Percentiles rank a stretch among this genome's conserved stretches.
phyloP scores from a whole-genome alignment of 2,113 vertebrate species.

The Malaclemys terrapin region DNA sequence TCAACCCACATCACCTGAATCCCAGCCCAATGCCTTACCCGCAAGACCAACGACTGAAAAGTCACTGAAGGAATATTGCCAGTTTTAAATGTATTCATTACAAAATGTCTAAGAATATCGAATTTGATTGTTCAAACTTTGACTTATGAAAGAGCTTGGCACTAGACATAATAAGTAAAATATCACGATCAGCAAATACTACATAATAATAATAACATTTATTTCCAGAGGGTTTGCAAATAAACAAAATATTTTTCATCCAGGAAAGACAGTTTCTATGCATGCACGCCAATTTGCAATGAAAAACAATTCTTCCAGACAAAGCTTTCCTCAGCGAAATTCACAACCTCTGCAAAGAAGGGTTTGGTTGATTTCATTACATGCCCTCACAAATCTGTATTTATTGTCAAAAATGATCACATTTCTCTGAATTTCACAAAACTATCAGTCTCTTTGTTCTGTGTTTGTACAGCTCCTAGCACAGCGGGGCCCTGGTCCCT shows the following conservation, averaged over 20 bases:
- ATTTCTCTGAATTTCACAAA: conserved; percentile 47
- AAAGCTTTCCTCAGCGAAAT: conserved; percentile 32
- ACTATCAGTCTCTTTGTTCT: background rate
- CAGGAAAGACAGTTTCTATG: conserved; percentile 62
- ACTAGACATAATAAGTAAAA: conserved; percentile 56
- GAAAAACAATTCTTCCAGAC: conserved; percentile 35
- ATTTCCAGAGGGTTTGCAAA: conserved; percentile 62
- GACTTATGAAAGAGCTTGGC: conserved; percentile 69
- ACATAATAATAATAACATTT: conserved; percentile 61
- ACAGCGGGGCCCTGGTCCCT: background rate
- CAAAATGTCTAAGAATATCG: conserved; percentile 44
- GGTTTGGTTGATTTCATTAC: background rate
- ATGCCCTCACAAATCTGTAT: background rate
- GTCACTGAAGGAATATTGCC: conserved; percentile 34
- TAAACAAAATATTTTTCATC: conserved; percentile 71
- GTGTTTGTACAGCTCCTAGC: background rate
- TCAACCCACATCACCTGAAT: background rate
- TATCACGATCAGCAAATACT: conserved; percentile 30
- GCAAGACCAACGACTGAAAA: background rate
- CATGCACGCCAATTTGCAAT: conserved; percentile 45
- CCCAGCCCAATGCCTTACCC: background rate
- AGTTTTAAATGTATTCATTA: background rate
- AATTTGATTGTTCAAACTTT: conserved; percentile 72
- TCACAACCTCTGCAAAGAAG: conserved; percentile 42
- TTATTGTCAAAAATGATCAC: background rate